These are phyloP conservation scores for Carabus problematicus DNA, from an alignment of 2,888 invertebrate genomes.

Conservation along the genomic window DNA sequence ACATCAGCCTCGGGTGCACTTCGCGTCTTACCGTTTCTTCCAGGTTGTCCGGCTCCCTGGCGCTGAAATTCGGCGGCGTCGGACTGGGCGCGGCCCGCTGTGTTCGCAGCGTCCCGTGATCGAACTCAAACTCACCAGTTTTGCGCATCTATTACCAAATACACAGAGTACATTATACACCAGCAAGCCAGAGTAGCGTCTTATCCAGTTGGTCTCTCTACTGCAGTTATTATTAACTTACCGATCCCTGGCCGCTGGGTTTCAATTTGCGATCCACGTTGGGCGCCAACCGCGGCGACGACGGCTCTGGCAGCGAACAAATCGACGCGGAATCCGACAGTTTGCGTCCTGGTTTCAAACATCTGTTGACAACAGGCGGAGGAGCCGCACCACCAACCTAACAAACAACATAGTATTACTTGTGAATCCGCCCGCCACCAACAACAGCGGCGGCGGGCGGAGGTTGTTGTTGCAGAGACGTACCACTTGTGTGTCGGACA, in stretches of 20 bases:
- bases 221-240: too few relatives aligned
- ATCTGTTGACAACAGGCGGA: constrained; percentile 82
- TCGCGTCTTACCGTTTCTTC: constrained; percentile 26
- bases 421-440: too few relatives aligned
- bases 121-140: constrained; percentile 35
- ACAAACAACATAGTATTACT: too few relatives aligned
- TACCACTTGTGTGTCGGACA: constrained; percentile 50
- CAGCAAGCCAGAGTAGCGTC: too few relatives aligned
- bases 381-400: constrained; percentile 60
- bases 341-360: constrained; percentile 76
- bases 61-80: constrained; percentile 56
- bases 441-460: too few relatives aligned
- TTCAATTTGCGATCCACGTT: constrained; percentile 70
- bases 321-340: constrained; percentile 60
- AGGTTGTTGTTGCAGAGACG: too few relatives aligned
- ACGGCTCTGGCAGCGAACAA: constrained; percentile 56
- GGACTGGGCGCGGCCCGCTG: constrained; percentile 64
- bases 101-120: constrained; percentile 29
- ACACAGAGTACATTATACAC: neutral
- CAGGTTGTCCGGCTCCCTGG: constrained; percentile 22
- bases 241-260: constrained; percentile 62
- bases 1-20: neutral
- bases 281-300: constrained; percentile 61
- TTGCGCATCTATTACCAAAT: constrained; percentile 19
- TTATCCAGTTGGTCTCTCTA: too few relatives aligned